Conservation (phyloP, 2,797 vertebrate species). For the Mormyrops attenuatus region DNA sequence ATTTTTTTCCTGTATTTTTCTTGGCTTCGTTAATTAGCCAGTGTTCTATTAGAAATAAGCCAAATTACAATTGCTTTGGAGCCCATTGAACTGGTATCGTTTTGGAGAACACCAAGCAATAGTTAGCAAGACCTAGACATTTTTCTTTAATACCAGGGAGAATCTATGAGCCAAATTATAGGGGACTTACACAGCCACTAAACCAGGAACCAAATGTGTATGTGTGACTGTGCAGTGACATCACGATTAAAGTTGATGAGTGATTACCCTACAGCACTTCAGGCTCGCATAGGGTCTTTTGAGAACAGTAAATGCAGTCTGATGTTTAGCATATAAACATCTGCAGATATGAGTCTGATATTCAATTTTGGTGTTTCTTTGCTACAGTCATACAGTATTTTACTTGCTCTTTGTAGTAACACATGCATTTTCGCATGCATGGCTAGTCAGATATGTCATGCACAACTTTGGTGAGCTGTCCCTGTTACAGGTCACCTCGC, state of each 20-base stretch:
- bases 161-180: neutral
- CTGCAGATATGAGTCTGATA: neutral
- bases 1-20: neutral
- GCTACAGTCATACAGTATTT: neutral
- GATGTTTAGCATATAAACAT: neutral
- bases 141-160: neutral
- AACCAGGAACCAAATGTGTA: neutral
- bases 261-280: neutral
- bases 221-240: neutral
- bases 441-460: neutral
- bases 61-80: neutral
- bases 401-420: neutral
- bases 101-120: neutral
- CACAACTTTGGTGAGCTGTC: neutral
- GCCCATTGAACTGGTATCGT: neutral
- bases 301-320: neutral
- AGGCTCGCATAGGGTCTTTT: neutral
- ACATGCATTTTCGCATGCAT: neutral
- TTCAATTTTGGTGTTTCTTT: neutral
- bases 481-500: neutral
- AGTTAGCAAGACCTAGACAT: neutral
- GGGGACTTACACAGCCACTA: neutral
- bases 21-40: neutral
- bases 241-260: neutral
- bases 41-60: neutral